These are phyloP conservation scores for Trochalopteron elliotii DNA, from an alignment of 2,113 vertebrate species.

Conservation along the genomic window DNA sequence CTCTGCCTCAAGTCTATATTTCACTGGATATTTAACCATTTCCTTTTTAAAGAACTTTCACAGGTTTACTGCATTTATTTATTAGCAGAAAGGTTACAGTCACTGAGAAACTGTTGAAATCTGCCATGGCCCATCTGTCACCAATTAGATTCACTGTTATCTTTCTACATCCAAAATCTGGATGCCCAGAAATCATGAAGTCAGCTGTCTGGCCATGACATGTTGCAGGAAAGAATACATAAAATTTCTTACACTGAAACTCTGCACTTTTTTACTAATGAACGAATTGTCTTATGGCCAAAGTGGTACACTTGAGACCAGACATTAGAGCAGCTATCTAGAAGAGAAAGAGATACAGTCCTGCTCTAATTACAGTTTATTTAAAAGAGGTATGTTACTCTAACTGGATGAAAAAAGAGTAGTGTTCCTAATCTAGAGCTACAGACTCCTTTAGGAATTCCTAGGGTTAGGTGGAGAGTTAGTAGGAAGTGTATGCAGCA, in stretches of 20 bases:
- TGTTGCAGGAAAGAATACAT: neutral
- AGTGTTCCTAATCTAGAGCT: neutral
- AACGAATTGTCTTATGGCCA: neutral
- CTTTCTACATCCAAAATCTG: conserved; percentile 1
- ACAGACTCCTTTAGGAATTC: neutral
- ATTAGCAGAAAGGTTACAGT: neutral
- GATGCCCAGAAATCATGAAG: neutral
- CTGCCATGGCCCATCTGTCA: neutral
- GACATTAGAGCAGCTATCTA: neutral
- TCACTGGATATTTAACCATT: neutral
- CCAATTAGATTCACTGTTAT: neutral
- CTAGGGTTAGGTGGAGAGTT: neutral
- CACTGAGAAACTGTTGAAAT: neutral
- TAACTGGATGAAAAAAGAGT: neutral
- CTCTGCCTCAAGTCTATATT: neutral
- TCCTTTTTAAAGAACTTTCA: neutral
- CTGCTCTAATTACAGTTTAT: neutral
- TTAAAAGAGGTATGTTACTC: neutral
- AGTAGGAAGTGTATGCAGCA: neutral
- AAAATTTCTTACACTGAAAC: neutral
- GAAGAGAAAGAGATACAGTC: neutral
- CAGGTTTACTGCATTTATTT: neutral
- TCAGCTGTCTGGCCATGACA: neutral
- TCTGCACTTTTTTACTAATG: neutral
- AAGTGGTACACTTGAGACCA: neutral